phyloP scores from a whole-genome alignment of 2,888 invertebrate genomes.

The Luperina testacea region DNA sequence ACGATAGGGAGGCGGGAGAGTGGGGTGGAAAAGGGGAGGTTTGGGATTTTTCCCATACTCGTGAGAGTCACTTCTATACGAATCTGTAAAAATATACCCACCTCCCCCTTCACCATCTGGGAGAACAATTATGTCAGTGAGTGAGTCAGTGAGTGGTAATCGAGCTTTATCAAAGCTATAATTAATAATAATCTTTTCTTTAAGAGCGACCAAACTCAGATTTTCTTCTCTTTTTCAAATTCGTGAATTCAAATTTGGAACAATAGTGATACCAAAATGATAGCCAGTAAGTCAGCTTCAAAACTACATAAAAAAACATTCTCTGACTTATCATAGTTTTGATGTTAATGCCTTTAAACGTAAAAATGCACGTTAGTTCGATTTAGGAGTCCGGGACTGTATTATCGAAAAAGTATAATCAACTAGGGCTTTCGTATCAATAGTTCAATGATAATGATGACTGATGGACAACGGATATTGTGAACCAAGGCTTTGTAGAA shows the following conservation, averaged over 20 bases:
- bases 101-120: too few relatives aligned
- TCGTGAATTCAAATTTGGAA: not conserved
- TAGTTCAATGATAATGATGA: constrained; percentile 49
- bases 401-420: constrained; percentile 29
- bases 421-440: constrained; percentile 27
- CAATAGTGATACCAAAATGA: not conserved
- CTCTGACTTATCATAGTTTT: not conserved
- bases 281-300: not conserved
- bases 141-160: too few relatives aligned
- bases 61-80: too few relatives aligned
- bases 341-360: not conserved
- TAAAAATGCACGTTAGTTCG: not conserved
- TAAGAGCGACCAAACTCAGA: not conserved
- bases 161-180: too few relatives aligned
- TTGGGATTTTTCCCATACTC: too few relatives aligned
- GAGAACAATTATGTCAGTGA: too few relatives aligned
- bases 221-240: not conserved
- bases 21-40: too few relatives aligned
- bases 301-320: not conserved
- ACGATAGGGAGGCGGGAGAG: too few relatives aligned
- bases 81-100: too few relatives aligned
- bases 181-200: not conserved
- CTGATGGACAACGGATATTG: constrained; percentile 41
- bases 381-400: not conserved
- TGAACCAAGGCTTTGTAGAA: constrained; percentile 35